These are phyloP conservation scores for Dufourea novaeangliae DNA, from an alignment of 1,140 invertebrate genomes.

Conservation along the genomic window DNA sequence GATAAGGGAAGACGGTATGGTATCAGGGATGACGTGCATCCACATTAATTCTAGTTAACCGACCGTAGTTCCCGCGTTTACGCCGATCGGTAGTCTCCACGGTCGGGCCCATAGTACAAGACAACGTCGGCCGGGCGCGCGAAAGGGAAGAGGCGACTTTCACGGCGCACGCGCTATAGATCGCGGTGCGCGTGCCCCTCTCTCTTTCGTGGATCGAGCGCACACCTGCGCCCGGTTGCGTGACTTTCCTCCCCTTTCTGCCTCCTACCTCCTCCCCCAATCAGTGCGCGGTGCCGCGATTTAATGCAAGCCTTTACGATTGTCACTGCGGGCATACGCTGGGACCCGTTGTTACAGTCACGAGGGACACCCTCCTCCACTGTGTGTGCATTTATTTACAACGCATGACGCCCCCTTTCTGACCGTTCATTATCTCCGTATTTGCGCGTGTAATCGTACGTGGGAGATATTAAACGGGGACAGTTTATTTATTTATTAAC, in stretches of 20 bases:
- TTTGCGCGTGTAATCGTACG: constrained; percentile 44
- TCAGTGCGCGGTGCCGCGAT: constrained; percentile 61
- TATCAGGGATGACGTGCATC: constrained; percentile 59
- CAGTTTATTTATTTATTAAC: constrained; percentile 39
- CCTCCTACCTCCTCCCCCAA: constrained; percentile 27
- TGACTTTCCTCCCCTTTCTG: constrained; percentile 56
- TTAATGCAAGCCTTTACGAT: constrained; percentile 68
- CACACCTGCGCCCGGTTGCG: constrained; percentile 68
- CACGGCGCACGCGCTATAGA: constrained; percentile 69
- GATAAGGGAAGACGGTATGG: constrained; percentile 16
- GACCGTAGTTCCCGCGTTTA: constrained; percentile 44
- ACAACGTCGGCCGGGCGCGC: constrained; percentile 1
- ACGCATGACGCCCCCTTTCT: constrained; percentile 7
- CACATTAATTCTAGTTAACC: constrained; percentile 73
- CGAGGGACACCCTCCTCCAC: neutral
- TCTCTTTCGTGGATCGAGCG: constrained; percentile 42
- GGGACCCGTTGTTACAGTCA: constrained; percentile 21
- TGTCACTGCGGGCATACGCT: constrained; percentile 56
- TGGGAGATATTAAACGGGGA: constrained; percentile 31
- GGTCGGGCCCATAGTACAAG: neutral
- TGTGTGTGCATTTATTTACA: constrained; percentile 42
- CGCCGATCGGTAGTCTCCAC: constrained; percentile 38
- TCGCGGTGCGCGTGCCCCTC: constrained; percentile 69
- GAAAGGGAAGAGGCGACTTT: constrained; percentile 62
- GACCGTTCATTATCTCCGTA: constrained; percentile 41